Percentiles rank a stretch among this genome's conserved stretches.
Evolutionary conservation across 1,140 invertebrate genomes (phyloP).

Genomic region (Melipona quadrifasciata): DNA sequence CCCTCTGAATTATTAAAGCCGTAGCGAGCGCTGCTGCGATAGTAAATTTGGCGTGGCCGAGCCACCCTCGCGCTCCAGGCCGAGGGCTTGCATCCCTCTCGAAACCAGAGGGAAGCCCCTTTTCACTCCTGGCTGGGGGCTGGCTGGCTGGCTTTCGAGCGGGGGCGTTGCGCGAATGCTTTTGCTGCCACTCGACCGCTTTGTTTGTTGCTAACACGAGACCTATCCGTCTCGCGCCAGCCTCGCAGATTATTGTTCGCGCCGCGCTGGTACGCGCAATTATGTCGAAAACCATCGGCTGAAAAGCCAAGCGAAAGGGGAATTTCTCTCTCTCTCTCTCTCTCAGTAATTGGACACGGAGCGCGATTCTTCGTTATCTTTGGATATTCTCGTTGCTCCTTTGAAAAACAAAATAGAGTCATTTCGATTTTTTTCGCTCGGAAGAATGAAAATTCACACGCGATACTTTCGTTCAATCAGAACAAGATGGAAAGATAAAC

Average conservation of each 20-base stretch:
- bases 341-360: not conserved
- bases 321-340: too few species aligned
- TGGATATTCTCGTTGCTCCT: too few species aligned
- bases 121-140: not conserved
- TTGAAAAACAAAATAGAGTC: too few species aligned
- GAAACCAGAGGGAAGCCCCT: not conserved
- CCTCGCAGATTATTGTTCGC: conserved; percentile 10
- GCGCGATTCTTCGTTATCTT: too few species aligned
- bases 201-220: conserved; percentile 21
- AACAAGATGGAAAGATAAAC: too few species aligned
- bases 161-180: conserved; percentile 10
- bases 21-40: conserved; percentile 55
- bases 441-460: too few species aligned
- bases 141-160: conserved; percentile 3
- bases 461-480: too few species aligned
- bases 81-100: not conserved
- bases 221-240: not conserved
- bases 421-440: too few species aligned
- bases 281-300: conserved; percentile 8
- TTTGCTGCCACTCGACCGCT: conserved; percentile 18
- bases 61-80: not conserved
- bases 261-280: conserved; percentile 3
- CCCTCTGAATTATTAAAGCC: conserved; percentile 70
- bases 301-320: not conserved
- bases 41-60: conserved; percentile 31